Evolutionary conservation across 2,113 vertebrate genomes (phyloP).

Genomic region (Chaetodon auriga): DNA sequence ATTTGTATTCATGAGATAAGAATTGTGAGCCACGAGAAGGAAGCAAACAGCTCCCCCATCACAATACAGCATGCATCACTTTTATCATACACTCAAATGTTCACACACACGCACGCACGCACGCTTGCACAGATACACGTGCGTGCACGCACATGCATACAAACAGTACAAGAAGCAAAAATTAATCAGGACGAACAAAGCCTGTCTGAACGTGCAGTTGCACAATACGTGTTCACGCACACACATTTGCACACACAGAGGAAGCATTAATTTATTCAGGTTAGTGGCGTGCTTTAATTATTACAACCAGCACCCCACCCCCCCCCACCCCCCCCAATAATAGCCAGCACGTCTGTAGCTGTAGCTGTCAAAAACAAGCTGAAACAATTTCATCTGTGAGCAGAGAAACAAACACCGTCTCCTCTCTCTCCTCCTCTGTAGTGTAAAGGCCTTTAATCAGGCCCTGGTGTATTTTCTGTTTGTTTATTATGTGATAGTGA

Average conservation of each 20-base stretch:
- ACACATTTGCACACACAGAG: conserved; percentile 31
- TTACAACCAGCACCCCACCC: conserved; percentile 72
- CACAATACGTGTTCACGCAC: conserved; percentile 14
- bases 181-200: conserved; percentile 78
- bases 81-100: conserved; percentile 65
- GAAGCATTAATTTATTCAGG: conserved; percentile 82
- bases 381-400: conserved; percentile 84
- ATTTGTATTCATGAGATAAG: conserved; percentile 79
- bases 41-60: conserved; percentile 66
- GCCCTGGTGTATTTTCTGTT: conserved; percentile 82
- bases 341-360: conserved; percentile 70
- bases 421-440: conserved; percentile 60
- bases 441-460: conserved; percentile 83
- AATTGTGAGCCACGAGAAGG: conserved; percentile 52
- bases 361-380: conserved; percentile 86
- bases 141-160: conserved; percentile 35
- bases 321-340: conserved; percentile 47
- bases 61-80: conserved; percentile 58
- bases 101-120: conserved; percentile 44
- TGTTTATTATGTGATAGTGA: conserved; percentile 85
- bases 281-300: conserved; percentile 84
- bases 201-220: conserved; percentile 55
- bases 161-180: conserved; percentile 66
- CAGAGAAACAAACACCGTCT: conserved; percentile 74
- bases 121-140: conserved; percentile 12